Percentiles rank a stretch among this genome's conserved stretches.
Conservation (phyloP, 2,113 vertebrate genomes). For the Notiomystis cincta region DNA sequence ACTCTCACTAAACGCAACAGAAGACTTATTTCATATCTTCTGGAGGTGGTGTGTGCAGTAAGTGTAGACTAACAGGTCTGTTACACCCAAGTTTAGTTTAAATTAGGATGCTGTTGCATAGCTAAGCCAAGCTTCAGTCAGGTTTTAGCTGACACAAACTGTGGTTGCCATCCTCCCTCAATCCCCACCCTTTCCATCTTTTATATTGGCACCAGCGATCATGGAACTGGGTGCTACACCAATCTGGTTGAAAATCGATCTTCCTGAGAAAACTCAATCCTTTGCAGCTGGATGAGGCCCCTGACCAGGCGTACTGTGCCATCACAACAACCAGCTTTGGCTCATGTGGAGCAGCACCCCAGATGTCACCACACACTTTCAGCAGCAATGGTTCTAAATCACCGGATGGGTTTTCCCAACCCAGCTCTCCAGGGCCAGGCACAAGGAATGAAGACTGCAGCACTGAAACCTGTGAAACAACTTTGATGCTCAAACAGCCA, state of each 20-base stretch:
- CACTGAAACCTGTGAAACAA: background rate
- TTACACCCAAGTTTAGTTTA: constrained; percentile 43
- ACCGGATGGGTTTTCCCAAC: background rate
- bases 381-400: background rate
- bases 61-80: constrained; percentile 57
- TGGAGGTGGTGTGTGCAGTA: constrained; percentile 10
- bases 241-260: background rate
- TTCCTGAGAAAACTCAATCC: background rate
- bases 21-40: constrained; percentile 30
- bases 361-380: background rate
- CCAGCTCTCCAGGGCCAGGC: background rate
- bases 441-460: background rate
- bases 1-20: constrained; percentile 14
- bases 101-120: constrained; percentile 4
- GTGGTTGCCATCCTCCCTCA: background rate
- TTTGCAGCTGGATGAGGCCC: background rate
- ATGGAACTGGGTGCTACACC: background rate
- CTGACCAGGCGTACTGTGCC: rapidly evolving
- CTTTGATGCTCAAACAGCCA: background rate
- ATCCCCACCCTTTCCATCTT: background rate
- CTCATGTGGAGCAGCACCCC: background rate
- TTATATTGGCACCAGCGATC: background rate
- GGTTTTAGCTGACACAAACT: constrained; percentile 25
- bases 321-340: background rate
- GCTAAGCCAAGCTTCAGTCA: constrained; percentile 42